Evolutionary conservation across 64 coral and sea anemone species (phyloP).

Genomic region (Anthopleura sola): DNA sequence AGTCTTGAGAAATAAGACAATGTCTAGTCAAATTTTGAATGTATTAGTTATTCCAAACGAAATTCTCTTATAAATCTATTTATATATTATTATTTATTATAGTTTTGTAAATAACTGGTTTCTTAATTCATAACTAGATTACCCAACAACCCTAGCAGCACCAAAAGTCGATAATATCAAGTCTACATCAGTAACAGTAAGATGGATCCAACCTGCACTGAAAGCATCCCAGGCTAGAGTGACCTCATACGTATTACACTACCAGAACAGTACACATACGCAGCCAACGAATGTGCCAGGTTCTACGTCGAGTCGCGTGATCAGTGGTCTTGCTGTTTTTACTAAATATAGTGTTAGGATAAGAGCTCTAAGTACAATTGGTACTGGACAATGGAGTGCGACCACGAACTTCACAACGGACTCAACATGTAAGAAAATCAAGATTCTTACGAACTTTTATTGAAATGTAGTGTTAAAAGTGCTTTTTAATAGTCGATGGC

Average conservation of each 20-base stretch:
- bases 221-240: not conserved
- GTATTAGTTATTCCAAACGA: too few species aligned
- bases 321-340: conserved; percentile 18
- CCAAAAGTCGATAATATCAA: not conserved
- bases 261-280: not conserved
- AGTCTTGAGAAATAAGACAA: too few species aligned
- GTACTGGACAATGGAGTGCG: conserved; percentile 34
- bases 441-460: not conserved
- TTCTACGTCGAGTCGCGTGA: not conserved
- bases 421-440: conserved; percentile 23
- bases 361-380: conserved; percentile 33
- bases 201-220: conserved; percentile 22
- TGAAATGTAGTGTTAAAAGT: not conserved
- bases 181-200: conserved; percentile 13
- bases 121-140: conserved; percentile 3
- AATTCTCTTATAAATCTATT: too few species aligned
- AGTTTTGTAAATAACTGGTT: not conserved
- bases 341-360: conserved; percentile 45
- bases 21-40: too few species aligned
- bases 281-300: not conserved
- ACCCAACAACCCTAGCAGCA: not conserved
- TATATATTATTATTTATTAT: too few species aligned
- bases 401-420: conserved; percentile 23
- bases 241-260: not conserved
- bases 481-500: not conserved